A percentile compares a stretch with the other conserved stretches of the same genome.
Evolutionary conservation across 2,888 invertebrate species (phyloP).

Genomic region (Trissolcus japonicus): DNA sequence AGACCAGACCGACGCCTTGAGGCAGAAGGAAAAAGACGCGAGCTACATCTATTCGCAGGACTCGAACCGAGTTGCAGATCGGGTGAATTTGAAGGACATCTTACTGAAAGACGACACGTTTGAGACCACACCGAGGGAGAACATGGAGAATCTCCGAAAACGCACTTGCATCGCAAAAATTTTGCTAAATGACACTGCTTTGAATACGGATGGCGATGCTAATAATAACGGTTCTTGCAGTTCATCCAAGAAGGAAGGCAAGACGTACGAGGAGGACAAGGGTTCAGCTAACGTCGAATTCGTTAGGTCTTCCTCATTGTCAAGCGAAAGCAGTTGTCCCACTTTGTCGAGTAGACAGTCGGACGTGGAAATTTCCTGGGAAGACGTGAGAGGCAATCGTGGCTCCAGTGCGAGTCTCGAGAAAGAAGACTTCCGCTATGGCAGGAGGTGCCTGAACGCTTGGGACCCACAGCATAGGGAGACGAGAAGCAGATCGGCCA

Average conservation of each 20-base stretch:
- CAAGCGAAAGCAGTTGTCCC: conserved; percentile 71
- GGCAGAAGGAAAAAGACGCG: conserved; percentile 59
- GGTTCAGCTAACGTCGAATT: conserved; percentile 62
- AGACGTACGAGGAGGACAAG: conserved; percentile 54
- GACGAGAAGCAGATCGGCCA: conserved; percentile 38
- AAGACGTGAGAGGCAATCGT: conserved; percentile 63
- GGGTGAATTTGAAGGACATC: conserved; percentile 72
- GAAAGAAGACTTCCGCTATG: conserved; percentile 59
- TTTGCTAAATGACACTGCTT: conserved; percentile 66
- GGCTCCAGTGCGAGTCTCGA: conserved; percentile 60
- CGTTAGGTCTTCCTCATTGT: conserved; percentile 67
- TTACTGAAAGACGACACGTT: conserved; percentile 66
- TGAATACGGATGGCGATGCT: conserved; percentile 44
- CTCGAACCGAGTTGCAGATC: conserved; percentile 34
- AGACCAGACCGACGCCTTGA: background rate
- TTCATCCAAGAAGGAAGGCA: conserved; percentile 51
- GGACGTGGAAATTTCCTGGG: conserved; percentile 70
- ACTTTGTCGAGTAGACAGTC: conserved; percentile 70
- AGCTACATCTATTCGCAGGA: conserved; percentile 48
- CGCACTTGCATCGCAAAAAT: conserved; percentile 71
- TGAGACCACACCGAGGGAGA: conserved; percentile 68
- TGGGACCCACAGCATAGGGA: conserved; percentile 51
- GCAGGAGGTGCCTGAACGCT: conserved; percentile 26
- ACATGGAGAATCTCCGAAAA: conserved; percentile 70
- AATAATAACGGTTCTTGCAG: conserved; percentile 57